Evolutionary conservation across 2,113 vertebrate genomes (phyloP).

Genomic region (Pristiophorus japonicus): DNA sequence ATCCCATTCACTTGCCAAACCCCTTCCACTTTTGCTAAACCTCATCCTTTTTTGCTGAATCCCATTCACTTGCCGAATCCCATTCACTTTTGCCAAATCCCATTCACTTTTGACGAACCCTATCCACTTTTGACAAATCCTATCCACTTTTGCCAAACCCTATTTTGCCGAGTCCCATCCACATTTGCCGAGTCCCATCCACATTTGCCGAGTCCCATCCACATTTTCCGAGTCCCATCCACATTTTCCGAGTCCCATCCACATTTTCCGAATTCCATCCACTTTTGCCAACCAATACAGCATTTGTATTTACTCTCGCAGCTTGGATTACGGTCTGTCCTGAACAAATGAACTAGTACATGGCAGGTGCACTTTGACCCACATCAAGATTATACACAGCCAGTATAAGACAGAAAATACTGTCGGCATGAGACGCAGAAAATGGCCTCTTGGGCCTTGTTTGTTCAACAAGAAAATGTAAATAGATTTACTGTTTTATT

Average conservation of each 20-base stretch:
- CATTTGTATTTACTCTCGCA: neutral
- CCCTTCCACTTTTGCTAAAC: neutral
- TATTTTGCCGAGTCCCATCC: neutral
- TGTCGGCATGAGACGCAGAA: neutral
- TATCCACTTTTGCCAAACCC: neutral
- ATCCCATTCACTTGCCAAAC: neutral
- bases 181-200: neutral
- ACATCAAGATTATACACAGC: neutral
- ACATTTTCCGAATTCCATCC: neutral
- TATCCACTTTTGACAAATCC: neutral
- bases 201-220: neutral
- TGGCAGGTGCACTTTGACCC: neutral
- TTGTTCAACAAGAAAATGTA: conserved; percentile 72
- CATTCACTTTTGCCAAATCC: neutral
- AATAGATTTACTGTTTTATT: conserved; percentile 69
- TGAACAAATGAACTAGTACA: neutral
- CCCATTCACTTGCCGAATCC: neutral
- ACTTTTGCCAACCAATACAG: neutral
- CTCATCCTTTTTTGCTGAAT: neutral
- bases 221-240: neutral
- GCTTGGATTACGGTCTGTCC: neutral
- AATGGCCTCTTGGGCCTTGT: conserved; percentile 52
- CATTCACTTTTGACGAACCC: neutral
- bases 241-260: neutral
- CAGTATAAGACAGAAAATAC: neutral